Conservation (phyloP, 2,797 vertebrate species). For the Dipus sagitta region DNA sequence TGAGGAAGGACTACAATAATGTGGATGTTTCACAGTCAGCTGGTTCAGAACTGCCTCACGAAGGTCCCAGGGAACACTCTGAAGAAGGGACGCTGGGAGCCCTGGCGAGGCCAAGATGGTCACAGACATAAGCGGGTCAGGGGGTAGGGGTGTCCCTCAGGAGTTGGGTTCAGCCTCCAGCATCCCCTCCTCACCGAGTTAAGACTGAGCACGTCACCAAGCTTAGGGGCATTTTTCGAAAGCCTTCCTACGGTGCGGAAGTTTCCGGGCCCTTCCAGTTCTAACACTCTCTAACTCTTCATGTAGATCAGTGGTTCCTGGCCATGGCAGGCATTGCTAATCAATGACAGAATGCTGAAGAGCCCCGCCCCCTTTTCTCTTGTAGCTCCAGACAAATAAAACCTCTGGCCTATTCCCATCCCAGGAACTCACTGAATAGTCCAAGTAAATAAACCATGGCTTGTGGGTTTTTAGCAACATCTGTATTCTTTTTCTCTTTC, state of each 20-base stretch:
- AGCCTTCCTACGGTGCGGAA: neutral
- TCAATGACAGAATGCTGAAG: neutral
- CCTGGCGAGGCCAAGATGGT: neutral
- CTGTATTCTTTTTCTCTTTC: neutral
- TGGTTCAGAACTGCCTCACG: too few species aligned
- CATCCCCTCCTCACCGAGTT: neutral
- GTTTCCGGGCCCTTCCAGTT: neutral
- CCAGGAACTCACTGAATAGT: neutral
- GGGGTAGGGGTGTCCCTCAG: neutral
- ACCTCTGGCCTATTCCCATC: neutral
- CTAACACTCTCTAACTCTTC: neutral
- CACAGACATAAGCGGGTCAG: neutral
- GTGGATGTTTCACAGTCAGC: neutral
- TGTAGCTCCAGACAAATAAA: constrained; percentile 45
- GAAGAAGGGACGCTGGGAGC: fast-evolving
- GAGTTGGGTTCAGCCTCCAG: neutral
- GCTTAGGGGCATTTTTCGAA: constrained; percentile 16
- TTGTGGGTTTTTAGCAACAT: constrained; percentile 52
- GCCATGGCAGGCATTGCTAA: neutral
- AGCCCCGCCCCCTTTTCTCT: neutral
- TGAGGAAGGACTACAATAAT: neutral
- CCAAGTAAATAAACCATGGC: neutral
- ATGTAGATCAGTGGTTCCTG: neutral
- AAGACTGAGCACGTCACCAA: neutral
- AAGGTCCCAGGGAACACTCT: neutral